These are phyloP conservation scores for Zygogramma bicolorata DNA, from an alignment of 2,888 invertebrate genomes.

Conservation along the genomic window DNA sequence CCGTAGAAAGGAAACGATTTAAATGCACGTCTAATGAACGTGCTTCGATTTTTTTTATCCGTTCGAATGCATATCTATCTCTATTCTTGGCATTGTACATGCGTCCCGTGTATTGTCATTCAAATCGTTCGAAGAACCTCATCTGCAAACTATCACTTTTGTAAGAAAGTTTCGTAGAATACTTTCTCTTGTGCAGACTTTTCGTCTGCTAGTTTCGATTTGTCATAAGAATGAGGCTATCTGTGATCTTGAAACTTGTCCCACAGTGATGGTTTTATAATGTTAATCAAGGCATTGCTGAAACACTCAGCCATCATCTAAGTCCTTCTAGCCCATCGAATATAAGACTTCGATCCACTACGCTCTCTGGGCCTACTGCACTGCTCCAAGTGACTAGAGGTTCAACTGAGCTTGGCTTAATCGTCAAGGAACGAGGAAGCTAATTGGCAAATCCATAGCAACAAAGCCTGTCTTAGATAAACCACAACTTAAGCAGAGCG, in stretches of 20 bases:
- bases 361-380: too few relatives aligned
- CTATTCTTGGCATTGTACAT: constrained; percentile 1
- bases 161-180: background rate
- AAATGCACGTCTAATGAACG: constrained; percentile 44
- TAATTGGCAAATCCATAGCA: too few relatives aligned
- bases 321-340: too few relatives aligned
- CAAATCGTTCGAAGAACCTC: constrained; percentile 7
- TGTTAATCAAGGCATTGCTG: too few relatives aligned
- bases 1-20: constrained; percentile 46
- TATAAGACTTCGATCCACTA: too few relatives aligned
- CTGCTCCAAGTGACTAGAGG: too few relatives aligned
- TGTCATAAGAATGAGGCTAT: background rate
- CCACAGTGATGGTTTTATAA: background rate
- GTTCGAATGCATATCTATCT: background rate
- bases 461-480: too few relatives aligned
- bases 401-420: too few relatives aligned
- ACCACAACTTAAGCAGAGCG: too few relatives aligned
- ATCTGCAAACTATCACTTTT: constrained; percentile 19
- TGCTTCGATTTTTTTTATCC: constrained; percentile 24
- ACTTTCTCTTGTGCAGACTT: constrained; percentile 2
- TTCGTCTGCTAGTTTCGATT: background rate
- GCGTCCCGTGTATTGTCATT: constrained; percentile 12
- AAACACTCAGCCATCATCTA: too few relatives aligned
- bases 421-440: too few relatives aligned
- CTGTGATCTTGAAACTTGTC: background rate